Evolutionary conservation across 1,140 invertebrate species (phyloP), one percentile per base, ranked within the genome.

Genomic region (Diachasma alloeum): DNA sequence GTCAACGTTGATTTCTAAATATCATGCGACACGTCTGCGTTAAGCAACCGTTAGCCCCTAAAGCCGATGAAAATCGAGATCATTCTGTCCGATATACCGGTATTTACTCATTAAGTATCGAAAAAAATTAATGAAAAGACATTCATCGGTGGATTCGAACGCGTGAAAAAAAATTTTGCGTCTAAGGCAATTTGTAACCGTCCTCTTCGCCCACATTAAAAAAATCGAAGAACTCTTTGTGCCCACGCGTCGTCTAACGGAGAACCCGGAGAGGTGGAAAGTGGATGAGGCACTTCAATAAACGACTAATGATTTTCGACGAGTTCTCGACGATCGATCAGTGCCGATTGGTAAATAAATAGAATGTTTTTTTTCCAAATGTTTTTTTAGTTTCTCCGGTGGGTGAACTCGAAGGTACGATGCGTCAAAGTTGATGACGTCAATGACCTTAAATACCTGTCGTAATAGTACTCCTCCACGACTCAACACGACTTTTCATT

Each of bases 391-490:
- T 4, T 36, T 17, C 26, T 9, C 13, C 39, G 39, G 69, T 71
- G 42, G 69, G 69, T 71, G 69, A 26, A 44, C 59, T 69, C 37
- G 36, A 69, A 69, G 24, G 46, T 71, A 46, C 39, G 24, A 71
- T 71, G 24, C 42, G 69, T 39, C 36, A 71, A 46, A 48, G 24
- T 63, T 19, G 48, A 72, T 72, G 44, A 72, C 70, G 70, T 72
- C 70, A 72, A 72, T 56, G 70, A 72, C 48, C 70, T 53, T 56
- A 56, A 59, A 72, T 56, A 31, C 48, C 17, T 37, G n/a, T 59
- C 17, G 46, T 72, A 56, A 22, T 26, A 36, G n/a, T 37, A 71
- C 69, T 48, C 69, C 69, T 48, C 19, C 69, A 71, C 44, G 10
- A 53, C 19, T 22, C 24, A 68, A 68, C 13, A 39, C n/a, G 31